A percentile compares a stretch with the other conserved stretches of the same genome.
Conservation (phyloP, 1,140 invertebrate species). For the Heliconius melpomene region DNA sequence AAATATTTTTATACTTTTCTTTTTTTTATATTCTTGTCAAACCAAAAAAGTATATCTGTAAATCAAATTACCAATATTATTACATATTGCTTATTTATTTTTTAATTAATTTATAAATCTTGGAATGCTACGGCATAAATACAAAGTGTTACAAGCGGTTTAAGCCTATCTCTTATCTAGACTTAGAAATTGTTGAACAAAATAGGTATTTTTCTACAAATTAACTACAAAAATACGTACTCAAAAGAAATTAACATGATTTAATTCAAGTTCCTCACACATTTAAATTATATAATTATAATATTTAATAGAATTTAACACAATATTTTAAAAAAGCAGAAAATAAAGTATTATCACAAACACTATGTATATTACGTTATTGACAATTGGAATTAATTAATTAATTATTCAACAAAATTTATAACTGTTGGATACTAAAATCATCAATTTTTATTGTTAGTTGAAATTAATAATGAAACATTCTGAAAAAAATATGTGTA, state of each 20-base stretch:
- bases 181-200: not conserved
- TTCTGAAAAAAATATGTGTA: not conserved
- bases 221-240: not conserved
- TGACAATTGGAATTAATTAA: not conserved
- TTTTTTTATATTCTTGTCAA: not conserved
- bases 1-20: not conserved
- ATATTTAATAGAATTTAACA: not conserved
- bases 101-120: not conserved
- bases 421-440: too few species aligned
- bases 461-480: not conserved
- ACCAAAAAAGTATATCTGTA: not conserved
- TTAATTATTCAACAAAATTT: too few species aligned
- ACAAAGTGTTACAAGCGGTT: not conserved
- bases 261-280: not conserved
- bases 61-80: not conserved
- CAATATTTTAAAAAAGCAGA: not conserved
- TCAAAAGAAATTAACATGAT: not conserved
- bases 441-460: not conserved
- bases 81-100: not conserved
- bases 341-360: not conserved
- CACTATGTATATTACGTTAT: not conserved
- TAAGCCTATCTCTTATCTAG: not conserved
- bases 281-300: not conserved
- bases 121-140: constrained; percentile 7
- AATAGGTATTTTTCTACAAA: not conserved